Conservation (phyloP, 2,888 invertebrate species). For the Sphecodes monilicornis region DNA sequence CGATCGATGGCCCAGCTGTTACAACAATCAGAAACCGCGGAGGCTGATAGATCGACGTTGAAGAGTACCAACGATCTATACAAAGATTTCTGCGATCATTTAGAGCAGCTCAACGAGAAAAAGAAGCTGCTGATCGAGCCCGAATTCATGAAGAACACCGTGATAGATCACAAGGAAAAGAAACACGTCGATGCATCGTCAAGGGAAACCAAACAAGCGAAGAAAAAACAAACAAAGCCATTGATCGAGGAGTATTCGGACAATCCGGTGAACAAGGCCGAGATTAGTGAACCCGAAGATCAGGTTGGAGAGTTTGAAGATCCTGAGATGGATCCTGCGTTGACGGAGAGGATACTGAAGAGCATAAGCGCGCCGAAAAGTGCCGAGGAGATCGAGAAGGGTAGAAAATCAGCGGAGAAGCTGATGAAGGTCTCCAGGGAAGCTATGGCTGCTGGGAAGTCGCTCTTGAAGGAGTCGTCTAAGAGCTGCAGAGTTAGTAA, state of each 20-base stretch:
- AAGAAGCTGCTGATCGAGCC: conserved; percentile 59
- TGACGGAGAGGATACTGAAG: conserved; percentile 58
- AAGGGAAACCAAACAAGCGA: conserved; percentile 43
- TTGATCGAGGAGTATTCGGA: conserved; percentile 56
- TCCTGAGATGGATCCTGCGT: conserved; percentile 40
- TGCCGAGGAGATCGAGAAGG: conserved; percentile 56
- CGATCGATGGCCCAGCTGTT: conserved; percentile 39
- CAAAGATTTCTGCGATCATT: conserved; percentile 58
- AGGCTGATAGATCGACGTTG: background rate
- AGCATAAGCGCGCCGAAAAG: conserved; percentile 59
- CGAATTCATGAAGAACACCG: conserved; percentile 38
- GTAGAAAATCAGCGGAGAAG: conserved; percentile 59
- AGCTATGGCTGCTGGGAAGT: conserved; percentile 65
- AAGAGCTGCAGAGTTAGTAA: conserved; percentile 14
- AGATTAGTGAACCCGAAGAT: conserved; percentile 10
- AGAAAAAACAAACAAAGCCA: conserved; percentile 31
- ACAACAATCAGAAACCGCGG: conserved; percentile 1
- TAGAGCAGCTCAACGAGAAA: conserved; percentile 37
- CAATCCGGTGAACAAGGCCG: conserved; percentile 2
- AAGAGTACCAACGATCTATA: conserved; percentile 20
- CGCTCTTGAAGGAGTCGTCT: background rate
- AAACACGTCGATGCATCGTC: conserved; percentile 35
- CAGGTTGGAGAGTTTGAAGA: conserved; percentile 12
- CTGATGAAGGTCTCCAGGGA: conserved; percentile 55
- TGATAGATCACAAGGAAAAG: conserved; percentile 20